Percentiles rank a stretch among this genome's conserved stretches.
Conservation (phyloP, 2,888 invertebrate species). For the Hyposoter dolosus region DNA sequence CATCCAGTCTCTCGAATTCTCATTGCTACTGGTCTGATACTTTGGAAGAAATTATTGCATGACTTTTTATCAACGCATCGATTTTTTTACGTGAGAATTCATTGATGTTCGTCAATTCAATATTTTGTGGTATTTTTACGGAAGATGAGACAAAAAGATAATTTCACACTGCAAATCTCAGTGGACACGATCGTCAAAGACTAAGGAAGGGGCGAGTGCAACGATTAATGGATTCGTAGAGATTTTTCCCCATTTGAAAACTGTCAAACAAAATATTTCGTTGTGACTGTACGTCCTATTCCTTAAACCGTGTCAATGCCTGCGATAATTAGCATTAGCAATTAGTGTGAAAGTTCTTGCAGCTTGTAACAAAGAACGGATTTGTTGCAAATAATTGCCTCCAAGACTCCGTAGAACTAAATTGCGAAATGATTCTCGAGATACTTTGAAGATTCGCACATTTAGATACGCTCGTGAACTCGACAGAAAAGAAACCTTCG, state of each 20-base stretch:
- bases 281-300: neutral
- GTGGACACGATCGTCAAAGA: neutral
- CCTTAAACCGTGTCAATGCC: constrained; percentile 73
- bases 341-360: constrained; percentile 56
- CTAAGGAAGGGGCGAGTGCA: neutral
- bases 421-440: constrained; percentile 43
- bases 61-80: too few relatives aligned
- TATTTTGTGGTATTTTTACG: neutral
- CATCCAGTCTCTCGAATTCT: neutral
- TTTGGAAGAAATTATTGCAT: too few relatives aligned
- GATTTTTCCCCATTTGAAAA: neutral
- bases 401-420: constrained; percentile 9
- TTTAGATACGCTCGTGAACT: constrained; percentile 5
- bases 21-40: too few relatives aligned
- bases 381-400: constrained; percentile 55
- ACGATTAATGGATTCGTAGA: neutral
- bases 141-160: neutral
- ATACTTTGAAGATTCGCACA: constrained; percentile 12
- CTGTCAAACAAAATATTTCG: constrained; percentile 28
- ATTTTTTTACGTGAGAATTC: too few relatives aligned
- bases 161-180: neutral
- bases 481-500: neutral
- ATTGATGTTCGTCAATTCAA: neutral
- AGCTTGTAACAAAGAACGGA: constrained; percentile 61
- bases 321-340: constrained; percentile 48